Base-by-base conservation (phyloP, 2,113 vertebrate species). In the Tragelaphus imberbis region DNA sequence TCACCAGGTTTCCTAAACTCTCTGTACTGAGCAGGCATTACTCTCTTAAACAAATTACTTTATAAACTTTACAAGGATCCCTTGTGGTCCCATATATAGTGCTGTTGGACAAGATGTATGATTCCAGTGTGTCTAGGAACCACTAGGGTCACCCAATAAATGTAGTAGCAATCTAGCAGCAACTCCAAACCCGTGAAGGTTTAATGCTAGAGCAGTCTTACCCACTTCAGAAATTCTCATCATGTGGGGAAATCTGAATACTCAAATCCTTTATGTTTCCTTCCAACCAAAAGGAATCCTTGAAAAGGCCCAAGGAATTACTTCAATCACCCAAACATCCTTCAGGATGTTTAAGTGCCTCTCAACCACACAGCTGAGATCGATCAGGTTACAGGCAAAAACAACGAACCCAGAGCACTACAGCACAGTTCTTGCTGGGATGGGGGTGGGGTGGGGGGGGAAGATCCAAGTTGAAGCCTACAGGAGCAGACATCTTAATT, bases 1-100 rank as follows among this genome's bases (percentile, higher is more conserved):
- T 95, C 95, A 51, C 33, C 25, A 47, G 36, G 58, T 91, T 88
- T 95, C 33, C 16, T 61, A 86, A 94, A 87, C 44, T 90, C 94
- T 86, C 87, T 75, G 56, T 63, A 84, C 8, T 63, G 75, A 93
- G 11, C 8, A 84, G 53, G 56, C 91, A 84, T 81, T 96, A 65
- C 36, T 93, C 25, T 93, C 36, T 81, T 89, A 89, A 95, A 65
- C n/a, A 94, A 90, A 21, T 91, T 44, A 88, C 80, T 81, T 81
- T 56, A 92, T n/a, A 94, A 91, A 82, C n/a, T 87, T 89, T 71
- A 90, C 88, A 85, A 85, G 14, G 53, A 58, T 80, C 40, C 30
- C n/a, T 86, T 55, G 58, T 49, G n/a, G 40, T 81, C 40, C 59
- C 59, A 82, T 28, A 58, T 21, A 23, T 4, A 55, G 53, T 47